Base-by-base conservation (phyloP, 30 jellyfish, hydroid and myxozoan species). In the Aurelia aurita region DNA sequence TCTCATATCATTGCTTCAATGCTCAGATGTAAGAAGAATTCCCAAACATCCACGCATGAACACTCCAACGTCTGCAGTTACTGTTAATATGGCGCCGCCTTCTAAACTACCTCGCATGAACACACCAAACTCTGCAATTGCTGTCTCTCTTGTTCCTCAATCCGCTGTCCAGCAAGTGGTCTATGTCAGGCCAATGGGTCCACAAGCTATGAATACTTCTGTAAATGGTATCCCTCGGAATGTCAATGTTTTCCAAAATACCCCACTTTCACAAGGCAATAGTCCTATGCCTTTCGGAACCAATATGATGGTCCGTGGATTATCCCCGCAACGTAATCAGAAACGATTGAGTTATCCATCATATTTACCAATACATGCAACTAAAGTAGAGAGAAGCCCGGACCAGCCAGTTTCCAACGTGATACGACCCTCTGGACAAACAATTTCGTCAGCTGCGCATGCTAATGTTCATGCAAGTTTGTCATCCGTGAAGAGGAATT, bases 1-100 rank as follows among this genome's bases (percentile, higher is more conserved):
- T 57, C 74, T 74, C 9, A 32, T 74, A 8, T 74, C 86, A 20
- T 73, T 74, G 57, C 63, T 74, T n/a, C 74, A 74, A 18, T 54
- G 86, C 75, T 7, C 74, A 74, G 21, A 25, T 11, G 75, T 55
- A 55, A 28, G 39, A 20, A 74, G 72, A 16, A 28, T 55, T 31
- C 22, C 74, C 23, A 25, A 21, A 1, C 21, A 32, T 25, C 23
- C 20, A 8, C 86, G 35, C 27, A 55, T 25, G 61, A 20, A 15
- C 25, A 19, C 16, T 18, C 19, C 16, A 43, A 69, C 4, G 27
- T 53, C 85, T 20, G 66, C 86, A 27, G 51, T 39, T 3, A 39
- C 51, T 39, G 51, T 39, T 39, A 39, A 39, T 2, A 39, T 39
- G 51, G 51, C 51, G 12, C 51, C 51, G 2, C 16, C 16, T 2